phyloP scores from a whole-genome alignment of 1,140 invertebrate genomes.

The Lepidurus arcticus region DNA sequence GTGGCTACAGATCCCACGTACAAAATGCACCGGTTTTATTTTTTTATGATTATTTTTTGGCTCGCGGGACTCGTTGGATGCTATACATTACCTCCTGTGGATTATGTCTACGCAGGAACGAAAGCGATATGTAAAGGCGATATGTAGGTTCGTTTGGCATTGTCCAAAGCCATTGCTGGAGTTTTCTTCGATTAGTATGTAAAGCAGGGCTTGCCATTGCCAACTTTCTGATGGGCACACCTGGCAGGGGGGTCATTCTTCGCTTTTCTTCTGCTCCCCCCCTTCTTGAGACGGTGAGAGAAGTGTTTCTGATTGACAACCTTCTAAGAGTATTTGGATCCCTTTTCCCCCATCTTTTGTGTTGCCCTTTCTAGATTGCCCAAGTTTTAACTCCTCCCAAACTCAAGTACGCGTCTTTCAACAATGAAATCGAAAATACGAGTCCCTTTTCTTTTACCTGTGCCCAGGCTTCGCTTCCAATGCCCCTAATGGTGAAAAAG shows the following conservation, averaged over 20 bases:
- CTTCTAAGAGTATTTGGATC: background rate
- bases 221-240: slow-evolving; percentile 15
- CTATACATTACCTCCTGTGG: slow-evolving; percentile 8
- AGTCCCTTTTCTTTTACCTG: no score
- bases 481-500: no score
- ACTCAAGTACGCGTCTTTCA: background rate
- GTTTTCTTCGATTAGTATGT: slow-evolving; percentile 22
- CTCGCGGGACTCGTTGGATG: background rate
- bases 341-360: background rate
- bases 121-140: slow-evolving; percentile 2
- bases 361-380: background rate
- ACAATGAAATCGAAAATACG: no score
- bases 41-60: background rate
- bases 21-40: no score
- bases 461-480: no score
- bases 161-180: slow-evolving; percentile 17
- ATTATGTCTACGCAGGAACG: background rate
- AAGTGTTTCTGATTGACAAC: background rate
- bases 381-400: background rate
- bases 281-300: background rate
- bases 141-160: background rate
- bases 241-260: background rate
- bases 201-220: slow-evolving; percentile 12
- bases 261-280: background rate
- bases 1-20: background rate